Percentiles rank a stretch among this genome's conserved stretches.
Conservation (phyloP, 2,797 vertebrate genomes). For the Pangasius sanitwongsei region DNA sequence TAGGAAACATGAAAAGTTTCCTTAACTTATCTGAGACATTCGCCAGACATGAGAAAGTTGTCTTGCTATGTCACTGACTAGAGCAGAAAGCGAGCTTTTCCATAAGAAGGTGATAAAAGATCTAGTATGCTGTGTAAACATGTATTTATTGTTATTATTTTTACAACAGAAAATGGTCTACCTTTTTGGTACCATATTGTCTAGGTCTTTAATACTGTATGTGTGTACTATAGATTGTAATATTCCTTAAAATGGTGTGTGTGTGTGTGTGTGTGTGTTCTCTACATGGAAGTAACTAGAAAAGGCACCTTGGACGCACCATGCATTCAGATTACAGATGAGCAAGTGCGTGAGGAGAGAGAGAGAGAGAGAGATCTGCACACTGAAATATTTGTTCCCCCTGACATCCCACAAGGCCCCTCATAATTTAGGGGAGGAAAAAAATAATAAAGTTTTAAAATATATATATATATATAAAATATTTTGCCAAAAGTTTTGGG, state of each 20-base stretch:
- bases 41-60: no score
- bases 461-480: neutral
- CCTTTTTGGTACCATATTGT: neutral
- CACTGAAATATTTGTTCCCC: neutral
- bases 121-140: neutral
- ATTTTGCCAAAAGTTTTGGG: no score
- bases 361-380: neutral
- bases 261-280: constrained; percentile 1
- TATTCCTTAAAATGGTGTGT: neutral
- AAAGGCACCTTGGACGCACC: constrained; percentile 55
- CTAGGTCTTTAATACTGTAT: neutral
- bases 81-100: neutral
- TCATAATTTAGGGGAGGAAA: neutral
- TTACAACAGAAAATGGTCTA: neutral
- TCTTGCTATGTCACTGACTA: no score
- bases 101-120: neutral
- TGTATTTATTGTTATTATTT: neutral
- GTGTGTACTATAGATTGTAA: neutral
- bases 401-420: neutral
- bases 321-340: constrained; percentile 53
- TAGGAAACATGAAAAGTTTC: neutral
- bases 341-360: neutral
- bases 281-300: constrained; percentile 40
- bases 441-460: neutral
- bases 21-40: neutral